Conservation (phyloP, 2,797 vertebrate species). For the Synanceia verrucosa region DNA sequence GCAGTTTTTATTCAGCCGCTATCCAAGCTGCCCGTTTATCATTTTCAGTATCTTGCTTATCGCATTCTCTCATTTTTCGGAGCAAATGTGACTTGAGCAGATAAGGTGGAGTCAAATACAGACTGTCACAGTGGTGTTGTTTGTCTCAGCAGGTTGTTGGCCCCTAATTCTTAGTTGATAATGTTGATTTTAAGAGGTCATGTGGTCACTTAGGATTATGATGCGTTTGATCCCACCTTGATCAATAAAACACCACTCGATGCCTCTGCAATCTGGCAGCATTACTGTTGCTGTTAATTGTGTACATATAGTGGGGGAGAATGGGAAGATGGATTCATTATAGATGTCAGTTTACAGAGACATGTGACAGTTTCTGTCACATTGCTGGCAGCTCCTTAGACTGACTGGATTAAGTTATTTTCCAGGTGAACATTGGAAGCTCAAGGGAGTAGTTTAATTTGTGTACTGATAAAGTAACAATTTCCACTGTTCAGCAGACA, state of each 20-base stretch:
- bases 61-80: not conserved
- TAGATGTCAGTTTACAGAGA: constrained; percentile 40
- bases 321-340: constrained; percentile 45
- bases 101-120: constrained; percentile 26
- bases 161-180: constrained; percentile 48
- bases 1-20: constrained; percentile 22
- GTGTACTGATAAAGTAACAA: not conserved
- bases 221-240: constrained; percentile 58
- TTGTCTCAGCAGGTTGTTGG: constrained; percentile 15
- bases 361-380: constrained; percentile 34
- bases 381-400: constrained; percentile 9
- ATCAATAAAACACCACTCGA: constrained; percentile 56
- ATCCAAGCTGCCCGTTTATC: constrained; percentile 14
- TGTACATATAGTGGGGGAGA: constrained; percentile 33
- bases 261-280: constrained; percentile 42
- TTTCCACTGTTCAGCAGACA: not conserved
- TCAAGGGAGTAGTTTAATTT: constrained; percentile 20
- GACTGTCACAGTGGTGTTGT: not conserved
- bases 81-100: constrained; percentile 22
- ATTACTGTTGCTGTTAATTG: constrained; percentile 62
- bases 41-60: constrained; percentile 13
- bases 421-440: constrained; percentile 8
- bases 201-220: constrained; percentile 62
- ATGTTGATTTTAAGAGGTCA: constrained; percentile 56
- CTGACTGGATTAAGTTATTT: constrained; percentile 22